Percentiles rank a stretch among this genome's conserved stretches.
phyloP scores from a whole-genome alignment of 2,888 invertebrate species.

The Ochropleura leucogaster region DNA sequence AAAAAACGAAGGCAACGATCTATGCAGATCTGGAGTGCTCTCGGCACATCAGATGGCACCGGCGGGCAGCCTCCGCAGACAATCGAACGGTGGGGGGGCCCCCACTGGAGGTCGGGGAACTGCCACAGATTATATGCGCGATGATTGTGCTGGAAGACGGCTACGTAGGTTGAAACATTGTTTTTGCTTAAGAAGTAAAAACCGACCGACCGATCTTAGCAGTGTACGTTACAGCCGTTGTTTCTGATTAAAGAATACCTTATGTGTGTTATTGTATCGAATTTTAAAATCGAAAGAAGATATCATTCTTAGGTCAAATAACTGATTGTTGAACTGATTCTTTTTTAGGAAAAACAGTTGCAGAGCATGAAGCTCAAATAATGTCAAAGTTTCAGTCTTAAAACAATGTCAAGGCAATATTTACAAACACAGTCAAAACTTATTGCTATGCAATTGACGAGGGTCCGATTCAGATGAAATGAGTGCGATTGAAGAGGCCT shows the following conservation, averaged over 20 bases:
- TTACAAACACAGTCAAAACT: no score
- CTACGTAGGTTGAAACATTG: constrained; percentile 48
- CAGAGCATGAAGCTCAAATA: neutral
- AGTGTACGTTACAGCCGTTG: neutral
- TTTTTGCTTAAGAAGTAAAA: neutral
- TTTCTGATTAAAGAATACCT: neutral
- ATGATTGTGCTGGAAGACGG: constrained; percentile 54
- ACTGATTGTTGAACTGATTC: neutral
- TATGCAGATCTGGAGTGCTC: constrained; percentile 91
- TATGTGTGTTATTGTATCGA: neutral
- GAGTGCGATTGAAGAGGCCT: no score
- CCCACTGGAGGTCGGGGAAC: constrained; percentile 86
- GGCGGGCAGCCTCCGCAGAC: constrained; percentile 90
- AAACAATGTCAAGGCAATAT: neutral
- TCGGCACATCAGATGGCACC: constrained; percentile 91
- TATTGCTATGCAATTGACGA: no score
- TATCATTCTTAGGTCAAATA: neutral
- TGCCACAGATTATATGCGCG: constrained; percentile 81
- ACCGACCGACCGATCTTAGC: no score
- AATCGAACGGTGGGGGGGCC: constrained; percentile 88
- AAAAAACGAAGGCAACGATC: constrained; percentile 91
- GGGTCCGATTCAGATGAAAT: neutral
- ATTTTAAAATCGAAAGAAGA: neutral
- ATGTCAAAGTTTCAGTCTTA: neutral
- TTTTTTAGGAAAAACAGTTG: neutral